Evolutionary conservation across 2,888 invertebrate genomes (phyloP), one percentile per base, ranked within the genome.

Genomic region (Therioaphis trifolii): DNA sequence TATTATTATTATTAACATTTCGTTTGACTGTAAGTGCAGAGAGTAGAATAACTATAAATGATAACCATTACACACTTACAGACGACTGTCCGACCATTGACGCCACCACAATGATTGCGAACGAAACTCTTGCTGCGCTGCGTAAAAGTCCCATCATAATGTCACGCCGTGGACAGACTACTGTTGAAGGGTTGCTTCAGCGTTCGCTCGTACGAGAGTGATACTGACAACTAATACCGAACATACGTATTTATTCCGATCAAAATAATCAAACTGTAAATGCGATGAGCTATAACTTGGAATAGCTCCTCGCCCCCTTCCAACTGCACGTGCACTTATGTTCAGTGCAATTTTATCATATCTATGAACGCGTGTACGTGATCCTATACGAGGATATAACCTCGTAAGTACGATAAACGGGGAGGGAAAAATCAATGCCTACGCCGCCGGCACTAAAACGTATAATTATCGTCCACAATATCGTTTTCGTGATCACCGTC

Each of bases 21-120:
- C 46, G n/a, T n/a, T n/a, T n/a, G n/a, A 46, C 12, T 0, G 12
- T 27, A 18, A 27, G 18, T 46, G 15, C n/a, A n/a, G n/a, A n/a
- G n/a, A n/a, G n/a, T n/a, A n/a, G 24, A 69, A 24, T 24, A 24
- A 46, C 35, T n/a, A n/a, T 24, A 24, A 24, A 35, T 12, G 4
- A 61, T 18, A 40, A 40, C 24, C 5, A 27, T 61, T 29, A 27
- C n/a, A n/a, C 27, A 61, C 76, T 43, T 76, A 76, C 76, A 27
- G 40, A 43, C 14, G 24, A 43, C n/a, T 76, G 76, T 61, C 15
- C 61, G 1, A 15, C 24, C 15, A 58, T 18, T 46, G 61, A 27
- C 14, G 21, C 55, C 7, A 55, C 21, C 7, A 71, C 11, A 9
- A n/a, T 15, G 11, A 74, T 55, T 4, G 21, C 35, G 14, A 35